Evolutionary conservation across 2,113 vertebrate genomes (phyloP).

Genomic region (Myocastor coypus): DNA sequence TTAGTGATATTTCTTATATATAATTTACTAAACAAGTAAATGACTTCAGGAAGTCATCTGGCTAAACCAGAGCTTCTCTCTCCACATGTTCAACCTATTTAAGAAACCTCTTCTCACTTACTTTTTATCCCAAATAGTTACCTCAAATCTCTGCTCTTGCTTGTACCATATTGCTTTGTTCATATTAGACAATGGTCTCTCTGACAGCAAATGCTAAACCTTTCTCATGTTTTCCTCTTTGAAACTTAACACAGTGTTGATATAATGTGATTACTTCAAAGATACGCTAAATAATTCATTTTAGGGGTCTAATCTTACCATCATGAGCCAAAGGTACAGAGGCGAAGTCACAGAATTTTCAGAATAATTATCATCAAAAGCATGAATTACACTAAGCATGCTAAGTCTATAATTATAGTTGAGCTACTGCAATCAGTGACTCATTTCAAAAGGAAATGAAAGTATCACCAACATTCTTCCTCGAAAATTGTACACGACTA

Average conservation of each 20-base stretch:
- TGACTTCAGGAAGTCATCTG: background rate
- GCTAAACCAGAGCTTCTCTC: background rate
- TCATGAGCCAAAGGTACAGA: background rate
- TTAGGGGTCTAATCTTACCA: background rate
- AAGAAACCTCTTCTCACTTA: background rate
- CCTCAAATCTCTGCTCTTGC: background rate
- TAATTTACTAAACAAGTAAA: background rate
- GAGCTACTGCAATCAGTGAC: background rate
- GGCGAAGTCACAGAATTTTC: background rate
- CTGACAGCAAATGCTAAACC: background rate
- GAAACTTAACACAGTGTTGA: background rate
- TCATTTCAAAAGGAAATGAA: background rate
- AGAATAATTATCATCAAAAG: background rate
- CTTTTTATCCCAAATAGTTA: background rate
- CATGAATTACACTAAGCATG: background rate
- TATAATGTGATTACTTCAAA: background rate
- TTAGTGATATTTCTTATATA: slow-evolving; percentile 8
- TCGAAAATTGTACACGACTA: background rate
- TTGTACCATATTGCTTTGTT: background rate
- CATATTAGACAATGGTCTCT: background rate
- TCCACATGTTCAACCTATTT: background rate
- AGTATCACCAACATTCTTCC: background rate
- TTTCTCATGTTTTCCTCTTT: background rate
- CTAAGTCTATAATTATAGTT: background rate
- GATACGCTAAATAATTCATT: background rate